phyloP scores from a whole-genome alignment of 2,888 invertebrate species.

The Eulithis prunata region DNA sequence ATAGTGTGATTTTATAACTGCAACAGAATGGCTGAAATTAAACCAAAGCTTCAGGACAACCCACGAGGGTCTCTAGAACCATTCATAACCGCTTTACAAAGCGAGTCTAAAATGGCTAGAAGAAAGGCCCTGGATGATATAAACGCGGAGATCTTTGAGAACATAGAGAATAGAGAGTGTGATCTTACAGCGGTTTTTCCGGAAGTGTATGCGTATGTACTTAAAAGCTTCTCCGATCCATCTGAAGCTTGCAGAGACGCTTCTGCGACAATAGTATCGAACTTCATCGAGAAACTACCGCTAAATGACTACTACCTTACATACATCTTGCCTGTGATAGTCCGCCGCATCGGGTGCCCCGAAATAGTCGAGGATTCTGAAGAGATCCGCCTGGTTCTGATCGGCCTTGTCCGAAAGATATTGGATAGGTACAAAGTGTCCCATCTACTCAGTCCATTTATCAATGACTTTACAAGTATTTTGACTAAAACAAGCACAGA shows the following conservation, averaged over 20 bases:
- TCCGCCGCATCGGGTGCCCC: slow-evolving; percentile 90
- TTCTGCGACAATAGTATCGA: slow-evolving; percentile 81
- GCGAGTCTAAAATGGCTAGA: slow-evolving; percentile 84
- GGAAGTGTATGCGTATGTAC: slow-evolving; percentile 70
- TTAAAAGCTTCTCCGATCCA: slow-evolving; percentile 80
- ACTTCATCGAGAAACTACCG: slow-evolving; percentile 84
- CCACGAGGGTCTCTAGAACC: slow-evolving; percentile 66
- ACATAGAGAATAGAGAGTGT: slow-evolving; percentile 63
- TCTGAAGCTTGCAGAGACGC: slow-evolving; percentile 87
- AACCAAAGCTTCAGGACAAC: slow-evolving; percentile 60
- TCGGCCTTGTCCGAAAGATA: slow-evolving; percentile 87
- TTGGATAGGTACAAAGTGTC: slow-evolving; percentile 86
- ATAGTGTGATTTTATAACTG: slow-evolving; percentile 3
- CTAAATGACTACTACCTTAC: slow-evolving; percentile 89
- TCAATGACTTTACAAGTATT: slow-evolving; percentile 91
- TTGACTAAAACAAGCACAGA: slow-evolving; percentile 89
- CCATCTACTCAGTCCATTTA: slow-evolving; percentile 86
- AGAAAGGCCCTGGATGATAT: slow-evolving; percentile 84
- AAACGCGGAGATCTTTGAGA: slow-evolving; percentile 75
- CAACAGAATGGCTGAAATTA: slow-evolving; percentile 59
- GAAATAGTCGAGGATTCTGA: slow-evolving; percentile 89
- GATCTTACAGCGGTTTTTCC: slow-evolving; percentile 68
- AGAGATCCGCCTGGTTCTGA: slow-evolving; percentile 90
- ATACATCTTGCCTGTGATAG: slow-evolving; percentile 89
- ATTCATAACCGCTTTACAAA: slow-evolving; percentile 77